Conservation (phyloP, 2,113 vertebrate species). For the Blennius ocellaris region DNA sequence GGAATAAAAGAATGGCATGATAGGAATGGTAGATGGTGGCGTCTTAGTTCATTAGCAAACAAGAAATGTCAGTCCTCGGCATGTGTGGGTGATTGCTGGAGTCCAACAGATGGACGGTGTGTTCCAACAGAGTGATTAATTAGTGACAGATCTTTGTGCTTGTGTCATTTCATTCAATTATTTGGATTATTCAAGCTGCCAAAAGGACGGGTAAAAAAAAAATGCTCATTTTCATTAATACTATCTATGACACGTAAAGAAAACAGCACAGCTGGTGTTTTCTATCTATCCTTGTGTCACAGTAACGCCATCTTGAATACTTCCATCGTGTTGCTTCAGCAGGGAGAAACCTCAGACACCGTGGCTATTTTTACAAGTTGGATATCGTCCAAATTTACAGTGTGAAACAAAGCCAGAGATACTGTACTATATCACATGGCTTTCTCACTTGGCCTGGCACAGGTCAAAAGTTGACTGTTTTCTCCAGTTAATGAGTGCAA, state of each 20-base stretch:
- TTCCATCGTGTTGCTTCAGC: not conserved
- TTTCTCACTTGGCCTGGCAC: not conserved
- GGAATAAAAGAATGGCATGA: slow-evolving; percentile 8
- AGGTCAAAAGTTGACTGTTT: slow-evolving; percentile 29
- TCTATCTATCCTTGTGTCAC: slow-evolving; percentile 8
- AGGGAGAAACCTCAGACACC: slow-evolving; percentile 17
- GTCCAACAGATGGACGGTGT: not conserved
- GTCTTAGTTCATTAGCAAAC: not conserved
- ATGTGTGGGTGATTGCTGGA: not conserved
- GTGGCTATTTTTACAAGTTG: slow-evolving; percentile 44
- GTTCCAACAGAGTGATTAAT: slow-evolving; percentile 14
- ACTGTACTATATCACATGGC: not conserved
- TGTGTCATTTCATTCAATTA: slow-evolving; percentile 14
- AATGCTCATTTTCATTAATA: not conserved
- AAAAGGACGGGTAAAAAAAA: slow-evolving; percentile 13
- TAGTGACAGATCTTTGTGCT: slow-evolving; percentile 17
- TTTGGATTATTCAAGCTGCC: slow-evolving; percentile 12
- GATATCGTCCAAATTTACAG: slow-evolving; percentile 19
- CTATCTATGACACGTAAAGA: not conserved
- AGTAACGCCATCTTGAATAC: not conserved
- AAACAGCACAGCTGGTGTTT: not conserved
- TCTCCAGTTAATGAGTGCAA: slow-evolving; percentile 17
- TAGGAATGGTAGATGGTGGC: not conserved
- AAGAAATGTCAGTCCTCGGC: not conserved
- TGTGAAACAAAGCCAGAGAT: slow-evolving; percentile 24